Base-by-base conservation (phyloP, 2,888 invertebrate genomes). In the Latrodectus hesperus region DNA sequence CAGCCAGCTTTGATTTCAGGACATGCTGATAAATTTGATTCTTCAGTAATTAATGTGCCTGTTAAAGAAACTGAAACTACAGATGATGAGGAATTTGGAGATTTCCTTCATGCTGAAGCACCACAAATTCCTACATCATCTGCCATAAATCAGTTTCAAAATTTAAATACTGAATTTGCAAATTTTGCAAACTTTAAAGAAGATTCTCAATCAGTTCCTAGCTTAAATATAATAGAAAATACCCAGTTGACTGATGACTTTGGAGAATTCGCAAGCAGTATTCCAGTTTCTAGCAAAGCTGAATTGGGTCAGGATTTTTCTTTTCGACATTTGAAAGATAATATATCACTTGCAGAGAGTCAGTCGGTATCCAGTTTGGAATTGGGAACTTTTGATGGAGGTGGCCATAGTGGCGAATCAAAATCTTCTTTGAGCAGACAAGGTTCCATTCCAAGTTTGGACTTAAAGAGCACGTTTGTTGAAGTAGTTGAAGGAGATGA, bases 281-380 rank as follows among this genome's bases (percentile, higher is more conserved):
- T 74, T 1, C 68, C 88, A 11, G 53, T 68, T 9, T 64, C 73
- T 9, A 55, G 60, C 16, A 88, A 81, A 65, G 53, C 78, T 22
- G 88, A 88, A 60, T 10, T 76, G 10, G 77, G 81, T 16, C 77
- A 81, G 8, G 88, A 88, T 1, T 85, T 85, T 22, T n/a, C 77
- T 55, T 88, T 85, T n/a, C 81, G 60, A 14, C 76, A 84, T 14
- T 16, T 75, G 17, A 89, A 82, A 75, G 89, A 89, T 64, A 89
- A 77, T 67, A 84, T 84, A 64, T 90, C 90, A 3, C 51, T 88
- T 9, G 89, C 86, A 14, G 89, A 90, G 68, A 90, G 86, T 64
- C 90, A 90, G 70, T 90, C 90, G 0, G 89, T 90, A 0, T 90
- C 90, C 10, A 90, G 90, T 80, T 64, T 90, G 60, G 90, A 90